These are phyloP conservation scores for Leuctra nigra DNA, from an alignment of 2,888 invertebrate species.

Conservation along the genomic window DNA sequence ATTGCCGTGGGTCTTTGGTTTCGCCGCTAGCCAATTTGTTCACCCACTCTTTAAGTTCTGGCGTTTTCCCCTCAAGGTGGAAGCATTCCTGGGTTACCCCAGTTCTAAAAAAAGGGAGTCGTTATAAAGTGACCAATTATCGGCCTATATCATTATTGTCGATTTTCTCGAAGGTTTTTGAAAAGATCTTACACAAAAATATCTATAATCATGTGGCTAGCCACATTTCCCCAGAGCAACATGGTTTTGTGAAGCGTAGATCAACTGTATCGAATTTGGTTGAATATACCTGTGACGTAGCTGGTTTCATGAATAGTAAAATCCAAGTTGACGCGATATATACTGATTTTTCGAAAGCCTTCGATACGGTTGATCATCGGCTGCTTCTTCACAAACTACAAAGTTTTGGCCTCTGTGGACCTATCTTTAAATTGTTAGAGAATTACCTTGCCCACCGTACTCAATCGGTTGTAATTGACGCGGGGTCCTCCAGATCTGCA, in stretches of 20 bases:
- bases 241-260: neutral
- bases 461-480: neutral
- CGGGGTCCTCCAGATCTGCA: neutral
- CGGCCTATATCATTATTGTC: neutral
- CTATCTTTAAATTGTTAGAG: neutral
- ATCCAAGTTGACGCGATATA: slow-evolving; percentile 6
- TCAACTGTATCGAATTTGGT: neutral
- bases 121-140: neutral
- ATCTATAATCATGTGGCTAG: neutral
- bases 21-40: neutral
- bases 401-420: neutral
- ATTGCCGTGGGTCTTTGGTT: neutral
- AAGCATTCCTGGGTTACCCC: neutral
- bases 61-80: neutral
- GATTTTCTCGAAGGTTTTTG: neutral
- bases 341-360: slow-evolving; percentile 9
- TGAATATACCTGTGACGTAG: neutral
- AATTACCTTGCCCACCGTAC: neutral
- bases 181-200: neutral
- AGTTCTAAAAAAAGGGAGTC: neutral
- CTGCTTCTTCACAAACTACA: slow-evolving; percentile 5
- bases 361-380: neutral
- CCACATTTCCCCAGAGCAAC: neutral
- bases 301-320: neutral
- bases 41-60: neutral